Percentiles rank a stretch among this genome's conserved stretches.
These are phyloP conservation scores for Salpingus planirostris DNA, from an alignment of 2,888 invertebrate genomes.

Conservation along the genomic window DNA sequence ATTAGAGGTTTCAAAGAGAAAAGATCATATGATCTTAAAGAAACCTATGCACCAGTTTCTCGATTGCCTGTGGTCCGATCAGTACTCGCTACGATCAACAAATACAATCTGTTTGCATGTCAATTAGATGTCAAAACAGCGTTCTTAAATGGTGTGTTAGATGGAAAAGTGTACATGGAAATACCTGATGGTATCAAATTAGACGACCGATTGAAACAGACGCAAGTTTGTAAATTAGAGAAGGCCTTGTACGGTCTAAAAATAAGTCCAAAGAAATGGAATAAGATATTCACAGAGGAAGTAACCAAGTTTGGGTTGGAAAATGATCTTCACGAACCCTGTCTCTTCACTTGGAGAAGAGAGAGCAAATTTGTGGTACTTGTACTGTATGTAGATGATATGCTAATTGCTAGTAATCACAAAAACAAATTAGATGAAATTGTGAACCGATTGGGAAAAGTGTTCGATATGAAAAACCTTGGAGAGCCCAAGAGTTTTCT, in stretches of 20 bases:
- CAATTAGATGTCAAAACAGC: conserved; percentile 25
- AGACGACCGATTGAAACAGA: conserved; percentile 2
- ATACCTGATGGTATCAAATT: conserved; percentile 17
- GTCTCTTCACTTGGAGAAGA: conserved; percentile 17
- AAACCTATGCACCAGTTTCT: conserved; percentile 14
- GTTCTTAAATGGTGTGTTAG: conserved; percentile 23
- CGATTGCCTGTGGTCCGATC: conserved; percentile 9
- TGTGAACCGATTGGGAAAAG: conserved; percentile 15
- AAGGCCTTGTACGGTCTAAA: conserved; percentile 28
- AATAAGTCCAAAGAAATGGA: conserved; percentile 26
- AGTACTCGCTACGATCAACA: conserved; percentile 1
- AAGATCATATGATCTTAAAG: conserved; percentile 8
- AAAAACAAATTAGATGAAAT: conserved; percentile 13
- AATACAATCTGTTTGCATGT: background rate
- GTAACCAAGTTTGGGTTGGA: conserved; percentile 15
- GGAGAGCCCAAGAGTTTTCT: conserved; percentile 14
- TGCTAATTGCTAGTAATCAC: conserved; percentile 19
- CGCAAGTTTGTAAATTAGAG: conserved; percentile 19
- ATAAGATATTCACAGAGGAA: conserved; percentile 18
- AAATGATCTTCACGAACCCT: conserved; percentile 19
- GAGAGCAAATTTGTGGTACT: conserved; percentile 12
- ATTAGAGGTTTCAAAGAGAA: conserved; percentile 12
- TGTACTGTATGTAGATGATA: conserved; percentile 25
- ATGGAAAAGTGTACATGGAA: conserved; percentile 24
- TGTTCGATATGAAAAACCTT: conserved; percentile 24